phyloP scores from a whole-genome alignment of 2,797 vertebrate genomes.

The Eutrigla gurnardus region DNA sequence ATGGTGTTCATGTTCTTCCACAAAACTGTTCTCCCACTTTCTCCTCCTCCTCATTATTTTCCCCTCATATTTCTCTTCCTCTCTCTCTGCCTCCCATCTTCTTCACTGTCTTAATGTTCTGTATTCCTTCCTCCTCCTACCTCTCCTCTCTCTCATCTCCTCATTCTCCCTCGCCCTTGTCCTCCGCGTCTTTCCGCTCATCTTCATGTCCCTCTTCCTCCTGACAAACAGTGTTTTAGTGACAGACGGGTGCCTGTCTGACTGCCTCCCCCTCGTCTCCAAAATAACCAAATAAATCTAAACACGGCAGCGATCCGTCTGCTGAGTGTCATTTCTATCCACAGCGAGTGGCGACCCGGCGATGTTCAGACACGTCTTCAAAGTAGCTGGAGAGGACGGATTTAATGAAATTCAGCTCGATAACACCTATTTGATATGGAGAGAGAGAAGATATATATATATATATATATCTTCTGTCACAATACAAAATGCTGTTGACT shows the following conservation, averaged over 20 bases:
- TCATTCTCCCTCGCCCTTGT: background rate
- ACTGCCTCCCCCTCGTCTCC: background rate
- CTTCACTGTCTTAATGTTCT: no score
- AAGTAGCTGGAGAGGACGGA: constrained; percentile 28
- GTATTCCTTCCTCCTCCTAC: background rate
- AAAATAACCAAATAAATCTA: constrained; percentile 42
- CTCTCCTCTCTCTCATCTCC: background rate
- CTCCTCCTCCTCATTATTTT: no score
- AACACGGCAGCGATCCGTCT: constrained; percentile 18
- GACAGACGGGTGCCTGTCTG: constrained; percentile 25
- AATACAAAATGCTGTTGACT: background rate
- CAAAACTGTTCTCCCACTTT: background rate
- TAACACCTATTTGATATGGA: constrained; percentile 50
- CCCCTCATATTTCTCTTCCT: no score
- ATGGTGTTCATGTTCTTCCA: background rate
- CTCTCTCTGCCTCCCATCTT: no score
- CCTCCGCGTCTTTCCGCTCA: background rate
- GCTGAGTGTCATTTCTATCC: constrained; percentile 53
- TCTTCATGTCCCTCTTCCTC: background rate
- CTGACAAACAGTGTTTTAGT: constrained; percentile 17
- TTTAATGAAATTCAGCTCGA: constrained; percentile 58
- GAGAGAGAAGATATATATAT: background rate
- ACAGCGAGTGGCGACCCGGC: constrained; percentile 21
- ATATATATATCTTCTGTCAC: background rate
- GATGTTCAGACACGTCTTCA: constrained; percentile 36